Base-by-base conservation (phyloP, 2,113 vertebrate genomes). In the Seriola dumerili region DNA sequence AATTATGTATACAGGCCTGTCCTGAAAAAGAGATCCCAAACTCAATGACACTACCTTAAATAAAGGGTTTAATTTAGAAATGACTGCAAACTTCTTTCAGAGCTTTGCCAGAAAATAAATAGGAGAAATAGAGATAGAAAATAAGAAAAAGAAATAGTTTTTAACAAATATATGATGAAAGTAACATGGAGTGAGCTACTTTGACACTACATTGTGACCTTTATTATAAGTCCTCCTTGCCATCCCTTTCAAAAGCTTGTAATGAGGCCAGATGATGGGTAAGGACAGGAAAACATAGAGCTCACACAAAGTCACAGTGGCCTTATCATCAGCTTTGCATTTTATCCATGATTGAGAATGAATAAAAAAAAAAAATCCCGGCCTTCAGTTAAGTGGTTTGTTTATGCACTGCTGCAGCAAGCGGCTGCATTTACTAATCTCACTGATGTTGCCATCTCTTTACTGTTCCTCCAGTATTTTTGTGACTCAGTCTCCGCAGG, bases 311-410 rank as follows among this genome's bases (percentile, higher is more conserved):
- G n/a, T 71, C 66, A 54, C 32, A 54, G 29, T 13, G 12, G 59
- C 36, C 0, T 34, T 38, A 62, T 81, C 80, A 21, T 64, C 46
- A n/a, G 11, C n/a, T 81, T 81, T 78, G 48, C 72, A 72, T 89
- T 84, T 82, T 46, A 61, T 76, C 61, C 64, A 68, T 87, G 70
- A 84, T 84, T 84, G 72, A 72, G 58, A 64, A 83, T 77, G 48
- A 85, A 91, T 87, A 57, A 62, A 34, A 32, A 75, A 85, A 8
- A 32, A 75, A 85, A 54, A 8, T 42, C 7, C 9, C 21, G 19
- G 76, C 88, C 92, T 91, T 90, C 70, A 83, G 54, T 68, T 66
- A 84, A 92, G 88, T 81, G 86, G 77, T 83, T 90, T 90, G 83
- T 92, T 92, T 91, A 40, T 75, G 67, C 71, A 67, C 66, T 73